Percentiles rank a stretch among this genome's conserved stretches.
phyloP scores from a whole-genome alignment of 2,113 vertebrate species.

The Urocynchramus pylzowi region DNA sequence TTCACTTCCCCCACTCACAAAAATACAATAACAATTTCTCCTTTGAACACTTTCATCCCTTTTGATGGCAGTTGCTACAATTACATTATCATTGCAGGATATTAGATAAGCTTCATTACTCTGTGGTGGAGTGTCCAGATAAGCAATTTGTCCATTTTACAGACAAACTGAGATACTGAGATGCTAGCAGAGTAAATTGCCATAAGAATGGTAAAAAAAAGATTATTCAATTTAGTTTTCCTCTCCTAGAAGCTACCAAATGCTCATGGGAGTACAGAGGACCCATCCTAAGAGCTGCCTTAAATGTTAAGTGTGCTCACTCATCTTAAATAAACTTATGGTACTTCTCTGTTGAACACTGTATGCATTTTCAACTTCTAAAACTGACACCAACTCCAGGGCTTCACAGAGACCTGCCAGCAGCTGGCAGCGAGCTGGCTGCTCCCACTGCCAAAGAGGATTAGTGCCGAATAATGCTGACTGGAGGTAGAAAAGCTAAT shows the following conservation, averaged over 20 bases:
- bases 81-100: neutral
- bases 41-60: neutral
- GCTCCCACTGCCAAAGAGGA: constrained; percentile 8
- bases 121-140: neutral
- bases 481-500: neutral
- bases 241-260: neutral
- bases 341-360: neutral
- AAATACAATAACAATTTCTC: neutral
- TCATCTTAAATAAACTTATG: neutral
- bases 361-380: neutral
- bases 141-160: neutral
- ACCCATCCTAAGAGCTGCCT: neutral
- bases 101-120: neutral
- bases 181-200: neutral
- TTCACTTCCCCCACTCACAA: neutral
- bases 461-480: neutral
- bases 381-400: neutral
- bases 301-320: neutral
- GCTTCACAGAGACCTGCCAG: neutral
- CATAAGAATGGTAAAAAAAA: neutral
- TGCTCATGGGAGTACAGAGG: neutral
- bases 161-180: neutral
- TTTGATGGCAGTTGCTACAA: neutral
- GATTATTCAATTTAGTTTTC: neutral
- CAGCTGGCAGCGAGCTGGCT: neutral